Evolutionary conservation across 2,797 vertebrate species (phyloP).

Genomic region (Sphenopsis melanotis): DNA sequence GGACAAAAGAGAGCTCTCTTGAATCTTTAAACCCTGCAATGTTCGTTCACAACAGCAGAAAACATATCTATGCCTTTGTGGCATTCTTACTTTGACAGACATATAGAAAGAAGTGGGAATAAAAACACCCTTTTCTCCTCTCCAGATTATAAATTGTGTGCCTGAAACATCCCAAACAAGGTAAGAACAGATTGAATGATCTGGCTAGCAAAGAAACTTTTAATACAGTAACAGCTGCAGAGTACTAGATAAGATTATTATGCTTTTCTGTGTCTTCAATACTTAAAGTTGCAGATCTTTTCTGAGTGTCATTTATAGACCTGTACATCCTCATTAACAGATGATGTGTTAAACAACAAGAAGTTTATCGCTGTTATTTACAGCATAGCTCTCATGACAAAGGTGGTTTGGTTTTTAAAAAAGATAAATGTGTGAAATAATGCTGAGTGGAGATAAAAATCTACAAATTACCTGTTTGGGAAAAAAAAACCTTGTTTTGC

Average conservation of each 20-base stretch:
- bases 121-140: fast-evolving
- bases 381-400: neutral
- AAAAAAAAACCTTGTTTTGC: neutral
- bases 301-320: neutral
- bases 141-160: neutral
- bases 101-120: neutral
- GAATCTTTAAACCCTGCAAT: neutral
- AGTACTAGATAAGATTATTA: neutral
- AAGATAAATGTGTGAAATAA: neutral
- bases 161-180: neutral
- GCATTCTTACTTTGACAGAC: neutral
- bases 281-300: neutral
- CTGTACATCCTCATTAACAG: neutral
- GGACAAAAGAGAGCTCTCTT: neutral
- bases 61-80: neutral
- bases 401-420: neutral
- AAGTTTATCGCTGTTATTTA: neutral
- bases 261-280: neutral
- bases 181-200: neutral
- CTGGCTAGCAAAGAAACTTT: neutral
- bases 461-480: neutral
- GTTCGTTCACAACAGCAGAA: neutral
- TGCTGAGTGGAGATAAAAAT: neutral
- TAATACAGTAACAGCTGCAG: neutral
- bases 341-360: neutral